Percentiles rank a stretch among this genome's conserved stretches.
Evolutionary conservation across 2,797 vertebrate species (phyloP).

Genomic region (Argentina silus): DNA sequence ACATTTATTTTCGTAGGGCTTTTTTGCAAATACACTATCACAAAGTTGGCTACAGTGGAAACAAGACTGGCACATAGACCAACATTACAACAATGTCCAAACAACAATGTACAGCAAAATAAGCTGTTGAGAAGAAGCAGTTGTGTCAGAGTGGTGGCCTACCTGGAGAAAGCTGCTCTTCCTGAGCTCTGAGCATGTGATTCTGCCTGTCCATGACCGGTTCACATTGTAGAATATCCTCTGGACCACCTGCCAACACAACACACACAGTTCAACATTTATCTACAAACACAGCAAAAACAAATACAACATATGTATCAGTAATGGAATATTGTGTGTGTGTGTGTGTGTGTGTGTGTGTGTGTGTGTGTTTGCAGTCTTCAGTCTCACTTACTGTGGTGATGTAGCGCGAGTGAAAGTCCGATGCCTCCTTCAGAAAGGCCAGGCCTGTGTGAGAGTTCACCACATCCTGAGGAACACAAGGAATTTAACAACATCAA

Average conservation of each 20-base stretch:
- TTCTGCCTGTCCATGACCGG: constrained; percentile 93
- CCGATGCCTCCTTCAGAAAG: constrained; percentile 92
- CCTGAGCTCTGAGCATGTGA: constrained; percentile 88
- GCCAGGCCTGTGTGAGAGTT: constrained; percentile 90
- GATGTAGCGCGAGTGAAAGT: constrained; percentile 97
- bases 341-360: neutral
- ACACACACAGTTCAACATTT: constrained; percentile 19
- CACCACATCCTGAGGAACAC: constrained; percentile 88
- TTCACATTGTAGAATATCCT: constrained; percentile 97
- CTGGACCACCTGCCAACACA: constrained; percentile 86
- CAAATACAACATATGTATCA: neutral
- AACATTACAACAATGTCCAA: no score
- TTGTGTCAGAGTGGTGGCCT: neutral
- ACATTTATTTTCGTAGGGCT: neutral
- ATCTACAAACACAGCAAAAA: constrained; percentile 16
- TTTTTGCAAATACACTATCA: no score
- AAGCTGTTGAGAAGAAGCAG: no score
- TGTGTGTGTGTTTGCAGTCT: neutral
- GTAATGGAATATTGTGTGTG: neutral
- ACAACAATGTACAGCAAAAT: no score
- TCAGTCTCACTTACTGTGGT: constrained; percentile 85
- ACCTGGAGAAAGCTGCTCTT: constrained; percentile 96
- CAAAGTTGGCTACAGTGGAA: no score
- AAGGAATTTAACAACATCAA: constrained; percentile 21
- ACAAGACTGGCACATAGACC: no score